Evolutionary conservation across 2,797 vertebrate genomes (phyloP).

Genomic region (Apodemus agrarius): DNA sequence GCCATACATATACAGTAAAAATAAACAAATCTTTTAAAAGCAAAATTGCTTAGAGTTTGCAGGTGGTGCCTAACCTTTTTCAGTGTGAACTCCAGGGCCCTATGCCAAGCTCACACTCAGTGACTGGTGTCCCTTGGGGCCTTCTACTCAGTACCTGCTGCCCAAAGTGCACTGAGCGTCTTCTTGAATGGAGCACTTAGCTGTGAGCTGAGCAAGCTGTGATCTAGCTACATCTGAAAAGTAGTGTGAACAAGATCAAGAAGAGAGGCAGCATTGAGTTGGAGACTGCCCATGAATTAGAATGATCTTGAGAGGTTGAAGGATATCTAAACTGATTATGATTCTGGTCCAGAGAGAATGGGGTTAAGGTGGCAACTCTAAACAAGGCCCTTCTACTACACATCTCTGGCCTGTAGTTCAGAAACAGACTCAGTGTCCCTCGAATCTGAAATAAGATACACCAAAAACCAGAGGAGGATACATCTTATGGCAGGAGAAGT

Average conservation of each 20-base stretch:
- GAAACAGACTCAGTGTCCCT: not conserved
- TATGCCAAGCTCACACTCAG: not conserved
- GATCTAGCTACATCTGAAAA: not conserved
- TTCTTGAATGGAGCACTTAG: not conserved
- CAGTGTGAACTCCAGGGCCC: not conserved
- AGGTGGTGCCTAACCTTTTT: not conserved
- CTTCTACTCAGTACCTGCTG: not conserved
- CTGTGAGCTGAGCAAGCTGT: not conserved
- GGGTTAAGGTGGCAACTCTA: not conserved
- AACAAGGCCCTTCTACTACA: not conserved
- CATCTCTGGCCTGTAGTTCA: conserved; percentile 49
- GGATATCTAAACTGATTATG: conserved; percentile 7
- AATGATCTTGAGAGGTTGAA: not conserved
- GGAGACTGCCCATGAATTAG: not conserved
- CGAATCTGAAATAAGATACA: conserved; percentile 6
- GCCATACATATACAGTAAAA: not conserved
- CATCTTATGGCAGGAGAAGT: not conserved
- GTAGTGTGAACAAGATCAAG: not conserved
- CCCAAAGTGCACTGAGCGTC: not conserved
- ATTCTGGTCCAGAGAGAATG: not conserved
- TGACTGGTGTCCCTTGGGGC: not conserved
- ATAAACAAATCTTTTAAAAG: not conserved
- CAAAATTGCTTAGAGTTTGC: not conserved
- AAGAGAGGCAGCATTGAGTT: conserved; percentile 17
- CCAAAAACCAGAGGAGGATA: conserved; percentile 36